Conservation (phyloP, 2,113 vertebrate species). For the Acanthisitta chloris region DNA sequence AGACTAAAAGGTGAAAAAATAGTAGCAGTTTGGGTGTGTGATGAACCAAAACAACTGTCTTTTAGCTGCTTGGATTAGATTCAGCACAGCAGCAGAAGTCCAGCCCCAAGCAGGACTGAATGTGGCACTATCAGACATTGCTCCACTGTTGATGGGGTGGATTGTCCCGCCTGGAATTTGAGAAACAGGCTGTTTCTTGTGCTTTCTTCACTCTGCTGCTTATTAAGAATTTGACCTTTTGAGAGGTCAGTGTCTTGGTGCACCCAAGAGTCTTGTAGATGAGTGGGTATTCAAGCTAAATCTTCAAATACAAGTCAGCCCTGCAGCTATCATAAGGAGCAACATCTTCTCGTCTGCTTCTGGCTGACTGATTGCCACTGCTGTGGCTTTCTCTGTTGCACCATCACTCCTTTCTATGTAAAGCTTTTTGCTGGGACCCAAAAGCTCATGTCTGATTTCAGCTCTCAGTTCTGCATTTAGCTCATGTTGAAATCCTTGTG, state of each 20-base stretch:
- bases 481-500: not conserved
- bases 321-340: not conserved
- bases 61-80: not conserved
- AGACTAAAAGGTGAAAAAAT: not conserved
- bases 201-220: conserved; percentile 47
- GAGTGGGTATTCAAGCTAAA: not conserved
- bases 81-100: not conserved
- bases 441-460: accelerated
- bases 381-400: not conserved
- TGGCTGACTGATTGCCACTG: not conserved
- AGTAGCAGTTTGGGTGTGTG: not conserved
- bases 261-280: not conserved
- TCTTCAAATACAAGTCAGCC: not conserved
- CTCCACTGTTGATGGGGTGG: not conserved
- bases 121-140: not conserved
- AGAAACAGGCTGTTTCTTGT: conserved; percentile 16
- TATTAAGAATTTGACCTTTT: conserved; percentile 58
- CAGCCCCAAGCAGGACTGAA: not conserved
- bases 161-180: conserved; percentile 3
- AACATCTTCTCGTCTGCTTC: not conserved
- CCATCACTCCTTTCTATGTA: not conserved
- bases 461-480: not conserved
- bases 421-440: not conserved
- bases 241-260: conserved; percentile 3
- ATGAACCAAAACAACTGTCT: not conserved